Evolutionary conservation across 2,797 vertebrate species (phyloP), one percentile per base, ranked within the genome.

Genomic region (Halcyon chelicuti): DNA sequence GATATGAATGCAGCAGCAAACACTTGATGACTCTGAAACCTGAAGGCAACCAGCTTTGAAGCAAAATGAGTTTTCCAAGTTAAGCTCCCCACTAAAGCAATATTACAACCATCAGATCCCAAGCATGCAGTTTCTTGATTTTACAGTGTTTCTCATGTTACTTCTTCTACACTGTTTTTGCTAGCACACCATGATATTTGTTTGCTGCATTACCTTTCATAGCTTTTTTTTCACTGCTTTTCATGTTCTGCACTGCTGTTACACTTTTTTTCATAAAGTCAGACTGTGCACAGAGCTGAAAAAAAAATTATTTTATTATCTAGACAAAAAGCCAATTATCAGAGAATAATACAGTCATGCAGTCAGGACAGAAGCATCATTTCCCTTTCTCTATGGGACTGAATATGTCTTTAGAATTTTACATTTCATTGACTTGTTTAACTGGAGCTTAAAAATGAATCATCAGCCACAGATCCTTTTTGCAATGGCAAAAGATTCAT

Each of bases 391-490:
- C 85, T 46, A 67, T 63, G 66, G 77, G 71, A 70, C 51, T 20
- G 7, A 72, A 14, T 25, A 72, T 10, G 33, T 52, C 88, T 86
- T 39, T 52, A 66, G 75, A 84, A 81, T 93, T 94, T 92, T 88
- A 90, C 74, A 94, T 93, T 84, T 84, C 90, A 95, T 23, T 90
- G 90, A 93, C 78, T 92, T 93, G 79, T 86, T 90, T 88, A 94
- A 95, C 74, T 29, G 73, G 51, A 84, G 51, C 88, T 88, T 60
- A 84, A 75, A 81, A 94, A 82, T 73, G 55, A 95, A 71, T 75
- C 90, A 76, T 19, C 51, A 79, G 66, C 35, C 77, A 78, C 23
- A 63, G 80, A 68, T 33, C 26, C 61, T 79, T 70, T 88, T 33
- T 72, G 58, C 66, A 84, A 72, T 23, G 72, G 76, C 60, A 73